Evolutionary conservation across 2,888 invertebrate species (phyloP), one percentile per base, ranked within the genome.

Genomic region (Drosophila prostipennis): DNA sequence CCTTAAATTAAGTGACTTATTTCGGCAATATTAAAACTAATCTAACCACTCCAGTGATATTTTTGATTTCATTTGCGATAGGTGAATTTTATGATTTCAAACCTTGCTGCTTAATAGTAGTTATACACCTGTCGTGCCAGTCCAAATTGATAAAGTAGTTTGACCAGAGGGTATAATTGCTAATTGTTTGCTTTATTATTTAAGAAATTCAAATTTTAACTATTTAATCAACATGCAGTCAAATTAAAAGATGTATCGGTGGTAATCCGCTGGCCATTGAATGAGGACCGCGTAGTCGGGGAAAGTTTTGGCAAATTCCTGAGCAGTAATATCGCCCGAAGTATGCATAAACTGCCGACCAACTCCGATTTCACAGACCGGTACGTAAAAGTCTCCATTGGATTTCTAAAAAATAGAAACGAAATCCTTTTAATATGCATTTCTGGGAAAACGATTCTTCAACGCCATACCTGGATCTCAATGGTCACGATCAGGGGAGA

Each of bases 221-320:
- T 11, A 5, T 5, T 34, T 11, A 34, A 34, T 34, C 39, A 16
- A 8, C 14, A 8, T 14, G 14, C 2, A 39, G 1, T 14, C 1
- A 3, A 14, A 16, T 19, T 42, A 89, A 76, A 81, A 87, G 29
- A 88, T 79, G 64, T 87, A 90, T 65, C 89, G 77, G 71, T 92
- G 91, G 77, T 93, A 93, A 19, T 91, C 90, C 43, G 93, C 92
- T 13, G 93, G 90, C 92, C 93, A 93, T 39, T 93, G 91, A n/a
- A 75, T 74, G 90, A 91, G 6, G 91, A 89, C 76, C 0, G 93
- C 89, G 91, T 93, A 93, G 4, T 91, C 76, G 0, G 94, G 94
- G 79, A 94, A 93, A 63, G 91, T 87, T 5, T 88, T 77, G 40
- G 93, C 77, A 60, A 94, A 92, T 13, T 89, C 74, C 45, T 90